Conservation (phyloP, 2,113 vertebrate genomes). For the Australoheros scitulus region DNA sequence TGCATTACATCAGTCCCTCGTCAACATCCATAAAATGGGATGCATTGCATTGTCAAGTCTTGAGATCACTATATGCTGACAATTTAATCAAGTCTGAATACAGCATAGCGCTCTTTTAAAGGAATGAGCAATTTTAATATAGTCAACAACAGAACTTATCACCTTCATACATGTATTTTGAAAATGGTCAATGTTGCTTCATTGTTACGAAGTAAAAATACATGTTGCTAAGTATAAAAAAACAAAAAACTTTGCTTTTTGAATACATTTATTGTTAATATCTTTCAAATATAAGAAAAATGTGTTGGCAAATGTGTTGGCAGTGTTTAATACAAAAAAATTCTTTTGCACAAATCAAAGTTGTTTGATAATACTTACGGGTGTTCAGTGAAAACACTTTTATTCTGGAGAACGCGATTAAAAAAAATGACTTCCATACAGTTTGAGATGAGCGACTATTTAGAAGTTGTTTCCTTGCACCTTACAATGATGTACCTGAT, state of each 20-base stretch:
- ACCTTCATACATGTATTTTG: constrained; percentile 9
- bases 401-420: constrained; percentile 15
- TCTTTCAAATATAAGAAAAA: constrained; percentile 56
- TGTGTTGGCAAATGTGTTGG: constrained; percentile 49
- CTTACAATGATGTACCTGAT: constrained; percentile 29
- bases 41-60: neutral
- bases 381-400: constrained; percentile 29
- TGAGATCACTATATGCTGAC: neutral
- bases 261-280: constrained; percentile 71
- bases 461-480: constrained; percentile 11
- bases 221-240: neutral
- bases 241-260: neutral
- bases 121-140: neutral
- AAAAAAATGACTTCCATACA: constrained; percentile 11
- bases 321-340: constrained; percentile 68
- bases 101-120: neutral
- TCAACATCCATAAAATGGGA: neutral
- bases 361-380: neutral
- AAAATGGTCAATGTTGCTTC: neutral
- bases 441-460: constrained; percentile 17
- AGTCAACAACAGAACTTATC: neutral
- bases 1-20: fast-evolving
- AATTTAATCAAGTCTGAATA: neutral
- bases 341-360: constrained; percentile 41
- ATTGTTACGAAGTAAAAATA: neutral